Base-by-base conservation (phyloP, 2,113 vertebrate genomes). In the Prinia subflava region DNA sequence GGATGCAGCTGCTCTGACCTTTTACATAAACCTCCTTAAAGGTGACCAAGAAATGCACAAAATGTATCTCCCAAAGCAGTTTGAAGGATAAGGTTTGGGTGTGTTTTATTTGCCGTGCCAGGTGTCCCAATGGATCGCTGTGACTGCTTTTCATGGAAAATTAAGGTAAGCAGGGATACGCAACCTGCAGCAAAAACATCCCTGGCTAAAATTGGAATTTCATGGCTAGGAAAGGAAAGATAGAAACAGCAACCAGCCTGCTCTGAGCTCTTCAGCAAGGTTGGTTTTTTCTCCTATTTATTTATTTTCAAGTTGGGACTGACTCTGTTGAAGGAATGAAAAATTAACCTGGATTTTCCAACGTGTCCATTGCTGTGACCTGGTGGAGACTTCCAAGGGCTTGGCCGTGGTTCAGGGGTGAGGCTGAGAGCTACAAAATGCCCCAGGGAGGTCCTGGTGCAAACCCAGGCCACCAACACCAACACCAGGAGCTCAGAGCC, bases 1-100 rank as follows among this genome's bases (percentile, higher is more conserved):
- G 70, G 93, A 76, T 15, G 14, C 62, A 77, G 56, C 85, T 57
- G 76, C 92, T 84, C 64, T 95, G 93, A 94, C 93, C 94, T 95
- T 94, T 95, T 63, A 11, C 11, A 1, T 15, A 63, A 95, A 88
- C 27, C 64, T 47, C 8, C 0, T 56, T 69, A 80, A 86, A 94
- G 79, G 83, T 74, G 90, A n/a, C 56, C 35, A n/a, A 42, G 73
- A 39, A 37, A 35, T 25, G 46, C 53, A n/a, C 30, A 2, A 20
- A 74, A 37, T 12, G 0, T 1, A 42, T 18, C 78, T 67, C 85
- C 79, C 68, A 30, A 2, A 69, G 79, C n/a, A 15, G 13, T 22
- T 3, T 9, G 84, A 16, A 70, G 68, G 87, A 18, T 47, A 24
- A 1, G 49, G 2, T 39, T 28, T 41, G 47, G 42, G 52, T 52